A percentile compares a stretch with the other conserved stretches of the same genome.
Conservation (phyloP, 2,888 invertebrate genomes). For the Hipparchia semele region DNA sequence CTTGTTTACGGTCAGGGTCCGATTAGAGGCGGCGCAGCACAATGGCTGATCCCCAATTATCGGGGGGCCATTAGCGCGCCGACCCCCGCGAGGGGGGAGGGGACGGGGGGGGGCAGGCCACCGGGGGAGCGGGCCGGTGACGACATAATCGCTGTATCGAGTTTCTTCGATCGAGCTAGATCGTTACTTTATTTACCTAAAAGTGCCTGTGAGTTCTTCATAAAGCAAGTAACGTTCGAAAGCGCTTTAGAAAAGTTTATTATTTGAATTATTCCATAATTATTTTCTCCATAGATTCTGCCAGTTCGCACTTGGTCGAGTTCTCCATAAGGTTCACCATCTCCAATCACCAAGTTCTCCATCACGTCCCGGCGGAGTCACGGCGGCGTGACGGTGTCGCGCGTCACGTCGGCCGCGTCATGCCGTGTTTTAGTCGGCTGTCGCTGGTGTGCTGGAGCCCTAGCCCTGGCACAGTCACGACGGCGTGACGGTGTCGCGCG, state of each 20-base stretch:
- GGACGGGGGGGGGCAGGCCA: constrained; percentile 48
- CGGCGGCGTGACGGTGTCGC: too few species aligned
- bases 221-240: too few species aligned
- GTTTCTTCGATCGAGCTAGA: constrained; percentile 8
- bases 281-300: too few species aligned
- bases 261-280: too few species aligned
- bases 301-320: too few species aligned
- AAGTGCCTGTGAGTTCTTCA: too few species aligned
- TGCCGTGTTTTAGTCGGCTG: too few species aligned
- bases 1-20: constrained; percentile 15
- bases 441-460: background rate
- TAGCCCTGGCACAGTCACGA: background rate
- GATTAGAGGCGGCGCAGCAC: constrained; percentile 33
- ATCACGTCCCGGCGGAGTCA: too few species aligned
- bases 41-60: constrained; percentile 49
- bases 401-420: too few species aligned
- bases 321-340: too few species aligned
- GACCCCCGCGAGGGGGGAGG: constrained; percentile 35
- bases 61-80: constrained; percentile 39
- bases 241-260: too few species aligned
- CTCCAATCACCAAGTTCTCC: too few species aligned
- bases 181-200: constrained; percentile 1
- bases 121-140: constrained; percentile 46
- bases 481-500: background rate
- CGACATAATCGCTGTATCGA: constrained; percentile 49